Evolutionary conservation across 2,888 invertebrate genomes (phyloP), one percentile per base, ranked within the genome.

Genomic region (Hirtodrosophila cameraria): DNA sequence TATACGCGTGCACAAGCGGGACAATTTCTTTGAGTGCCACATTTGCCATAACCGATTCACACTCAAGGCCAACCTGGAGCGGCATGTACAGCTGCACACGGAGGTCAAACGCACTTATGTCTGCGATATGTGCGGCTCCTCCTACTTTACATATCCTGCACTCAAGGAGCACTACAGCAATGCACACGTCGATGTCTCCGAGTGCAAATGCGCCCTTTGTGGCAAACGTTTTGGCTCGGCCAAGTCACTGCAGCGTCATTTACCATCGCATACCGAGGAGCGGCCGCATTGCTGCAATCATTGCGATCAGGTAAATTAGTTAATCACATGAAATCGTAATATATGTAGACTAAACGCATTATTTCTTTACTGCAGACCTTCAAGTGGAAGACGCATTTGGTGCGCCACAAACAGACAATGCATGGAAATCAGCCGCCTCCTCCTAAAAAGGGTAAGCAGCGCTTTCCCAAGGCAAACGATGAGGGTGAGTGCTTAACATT

Each of bases 21-120:
- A 90, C 61, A 90, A 90, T 55, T 90, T 89, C 71, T 90, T 90
- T 64, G 90, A 90, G 75, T 91, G 91, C 84, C 90, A 90, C 88
- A 90, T 90, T 75, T 91, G 91, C 77, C 89, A 90, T 70, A 90
- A 91, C 74, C 89, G 90, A 33, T 91, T 91, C 59, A 89, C 90
- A 18, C 76, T 90, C 20, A 91, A 90, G 72, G 90, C 90, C 28
- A 91, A 91, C 55, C 73, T 91, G 61, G 91, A 91, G 75, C 89
- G 91, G 6, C 91, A 91, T 59, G 90, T 91, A 33, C 89, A 90
- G 72, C 69, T 91, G 63, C 91, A 91, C 52, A 91, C 90, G 12
- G 91, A 91, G 84, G 85, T 90, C 33, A 91, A 90, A 58, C 85
- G 90, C 55, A 90, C 90, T n/a, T 90, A 90, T 72, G 90, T 91